Conservation (phyloP, 1,140 invertebrate genomes). For the Prorops nasuta region DNA sequence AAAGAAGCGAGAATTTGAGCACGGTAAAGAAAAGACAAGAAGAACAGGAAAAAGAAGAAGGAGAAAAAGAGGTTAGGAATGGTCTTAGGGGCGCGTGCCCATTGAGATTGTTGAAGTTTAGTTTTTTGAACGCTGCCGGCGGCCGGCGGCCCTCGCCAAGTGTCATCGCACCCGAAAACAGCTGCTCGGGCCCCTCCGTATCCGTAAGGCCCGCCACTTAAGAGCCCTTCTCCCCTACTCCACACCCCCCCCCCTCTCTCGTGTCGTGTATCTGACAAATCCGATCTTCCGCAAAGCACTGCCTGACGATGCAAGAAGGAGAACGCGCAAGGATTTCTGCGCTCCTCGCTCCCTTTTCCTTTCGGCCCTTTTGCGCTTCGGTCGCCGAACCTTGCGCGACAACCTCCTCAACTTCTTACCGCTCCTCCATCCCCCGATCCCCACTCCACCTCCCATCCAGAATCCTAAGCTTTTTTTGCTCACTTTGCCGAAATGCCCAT, state of each 20-base stretch:
- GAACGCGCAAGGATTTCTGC: slow-evolving; percentile 1
- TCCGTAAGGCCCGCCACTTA: slow-evolving; percentile 31
- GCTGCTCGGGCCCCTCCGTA: slow-evolving; percentile 36
- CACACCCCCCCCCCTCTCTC: slow-evolving; percentile 24
- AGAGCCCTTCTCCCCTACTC: slow-evolving; percentile 41
- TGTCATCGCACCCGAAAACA: slow-evolving; percentile 47
- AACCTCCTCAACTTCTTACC: no score
- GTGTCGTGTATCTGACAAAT: slow-evolving; percentile 43
- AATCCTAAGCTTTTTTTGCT: no score
- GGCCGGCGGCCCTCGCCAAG: slow-evolving; percentile 33
- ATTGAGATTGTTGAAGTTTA: slow-evolving; percentile 31
- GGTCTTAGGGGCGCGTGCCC: slow-evolving; percentile 38
- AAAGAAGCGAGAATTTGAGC: no score
- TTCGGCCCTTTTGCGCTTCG: no score
- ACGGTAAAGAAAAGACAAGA: slow-evolving; percentile 15
- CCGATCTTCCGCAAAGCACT: slow-evolving; percentile 36
- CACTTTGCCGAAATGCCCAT: no score
- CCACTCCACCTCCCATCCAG: no score
- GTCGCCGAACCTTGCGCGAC: slow-evolving; percentile 20
- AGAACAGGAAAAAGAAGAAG: slow-evolving; percentile 3
- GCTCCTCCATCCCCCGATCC: no score
- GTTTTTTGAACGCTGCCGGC: slow-evolving; percentile 38
- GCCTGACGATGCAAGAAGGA: slow-evolving; percentile 1
- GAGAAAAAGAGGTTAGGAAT: background rate
- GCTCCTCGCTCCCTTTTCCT: no score